Conservation (phyloP, 2,888 invertebrate genomes). For the Pimpla rufipes region DNA sequence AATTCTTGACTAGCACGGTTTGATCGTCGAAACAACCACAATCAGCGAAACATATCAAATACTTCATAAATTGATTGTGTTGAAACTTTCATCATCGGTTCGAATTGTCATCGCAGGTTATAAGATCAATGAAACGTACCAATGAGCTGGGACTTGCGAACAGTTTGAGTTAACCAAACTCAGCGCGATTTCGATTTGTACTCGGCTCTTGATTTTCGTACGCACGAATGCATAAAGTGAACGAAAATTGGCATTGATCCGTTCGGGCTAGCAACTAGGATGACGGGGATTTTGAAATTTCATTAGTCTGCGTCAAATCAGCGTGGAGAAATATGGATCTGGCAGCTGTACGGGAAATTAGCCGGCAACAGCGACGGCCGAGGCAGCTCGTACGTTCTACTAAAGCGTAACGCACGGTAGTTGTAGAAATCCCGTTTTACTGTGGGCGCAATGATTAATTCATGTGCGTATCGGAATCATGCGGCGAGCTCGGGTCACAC, state of each 20-base stretch:
- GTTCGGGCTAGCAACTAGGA: conserved; percentile 24
- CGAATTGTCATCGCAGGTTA: neutral
- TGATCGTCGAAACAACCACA: too few species aligned
- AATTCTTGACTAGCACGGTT: too few species aligned
- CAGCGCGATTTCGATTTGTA: too few species aligned
- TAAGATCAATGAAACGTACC: neutral
- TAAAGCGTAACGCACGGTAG: neutral
- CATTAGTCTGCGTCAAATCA: conserved; percentile 51
- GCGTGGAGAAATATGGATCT: conserved; percentile 39
- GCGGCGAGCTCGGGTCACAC: neutral
- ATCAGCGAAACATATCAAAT: too few species aligned
- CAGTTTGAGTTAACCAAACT: neutral
- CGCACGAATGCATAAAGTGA: neutral
- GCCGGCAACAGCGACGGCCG: neutral
- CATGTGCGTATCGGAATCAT: conserved; percentile 59
- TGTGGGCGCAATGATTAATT: conserved; percentile 59
- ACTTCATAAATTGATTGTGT: too few species aligned
- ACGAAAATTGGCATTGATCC: conserved; percentile 2
- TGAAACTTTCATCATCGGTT: too few species aligned
- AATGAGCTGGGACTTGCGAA: neutral
- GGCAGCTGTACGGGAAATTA: conserved; percentile 15
- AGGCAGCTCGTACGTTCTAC: conserved; percentile 14
- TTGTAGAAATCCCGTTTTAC: conserved; percentile 4
- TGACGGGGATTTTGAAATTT: conserved; percentile 57
- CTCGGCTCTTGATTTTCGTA: conserved; percentile 2